Conservation (phyloP, 1,140 invertebrate genomes). For the Teleopsis dalmanni region DNA sequence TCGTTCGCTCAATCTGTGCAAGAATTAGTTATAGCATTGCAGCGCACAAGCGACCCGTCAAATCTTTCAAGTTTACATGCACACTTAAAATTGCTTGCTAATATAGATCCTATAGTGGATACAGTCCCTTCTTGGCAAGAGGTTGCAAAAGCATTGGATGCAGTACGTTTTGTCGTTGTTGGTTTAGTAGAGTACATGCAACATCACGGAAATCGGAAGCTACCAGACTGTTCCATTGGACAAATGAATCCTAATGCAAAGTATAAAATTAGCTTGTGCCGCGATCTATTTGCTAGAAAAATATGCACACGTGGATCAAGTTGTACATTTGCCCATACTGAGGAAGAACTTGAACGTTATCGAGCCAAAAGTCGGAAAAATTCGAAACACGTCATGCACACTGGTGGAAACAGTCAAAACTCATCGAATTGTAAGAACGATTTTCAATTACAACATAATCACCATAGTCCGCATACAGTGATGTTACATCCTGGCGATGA, state of each 20-base stretch:
- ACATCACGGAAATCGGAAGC: constrained; percentile 62
- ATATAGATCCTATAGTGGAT: constrained; percentile 70
- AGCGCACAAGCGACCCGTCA: constrained; percentile 83
- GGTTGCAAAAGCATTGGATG: constrained; percentile 68
- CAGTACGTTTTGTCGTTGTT: constrained; percentile 72
- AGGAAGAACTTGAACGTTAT: constrained; percentile 82
- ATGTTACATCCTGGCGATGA: constrained; percentile 1
- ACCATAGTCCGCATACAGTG: not conserved
- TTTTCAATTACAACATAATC: not conserved
- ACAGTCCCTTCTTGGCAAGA: constrained; percentile 56
- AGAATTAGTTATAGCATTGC: constrained; percentile 85
- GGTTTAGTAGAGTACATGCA: constrained; percentile 80
- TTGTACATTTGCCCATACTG: constrained; percentile 89
- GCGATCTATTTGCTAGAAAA: constrained; percentile 68
- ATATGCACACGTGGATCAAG: constrained; percentile 76
- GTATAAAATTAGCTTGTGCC: constrained; percentile 88
- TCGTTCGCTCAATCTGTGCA: constrained; percentile 86
- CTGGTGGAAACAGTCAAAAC: constrained; percentile 1
- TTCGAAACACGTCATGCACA: constrained; percentile 22
- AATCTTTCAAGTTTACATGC: constrained; percentile 68
- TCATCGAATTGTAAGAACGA: constrained; percentile 5
- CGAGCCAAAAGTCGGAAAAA: constrained; percentile 35
- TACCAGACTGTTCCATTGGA: constrained; percentile 51
- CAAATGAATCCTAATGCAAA: constrained; percentile 61
- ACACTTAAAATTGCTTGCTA: constrained; percentile 77